Evolutionary conservation across 2,888 invertebrate genomes (phyloP).

Genomic region (Bimastos eiseni): DNA sequence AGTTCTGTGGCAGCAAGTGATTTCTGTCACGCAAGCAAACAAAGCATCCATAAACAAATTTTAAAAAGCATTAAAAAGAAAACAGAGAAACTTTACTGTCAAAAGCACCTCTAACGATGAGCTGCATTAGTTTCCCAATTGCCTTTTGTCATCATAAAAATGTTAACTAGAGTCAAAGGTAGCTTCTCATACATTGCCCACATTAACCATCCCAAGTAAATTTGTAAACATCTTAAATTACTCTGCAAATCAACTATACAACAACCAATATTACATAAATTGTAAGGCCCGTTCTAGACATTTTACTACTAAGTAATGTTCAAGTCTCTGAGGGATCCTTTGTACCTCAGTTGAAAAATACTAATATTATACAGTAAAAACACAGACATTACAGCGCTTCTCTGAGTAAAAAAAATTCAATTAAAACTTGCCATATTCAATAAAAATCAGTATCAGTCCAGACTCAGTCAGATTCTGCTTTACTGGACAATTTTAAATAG

Average conservation of each 20-base stretch:
- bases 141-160: no score
- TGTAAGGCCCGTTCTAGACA: no score
- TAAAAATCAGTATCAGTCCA: not conserved
- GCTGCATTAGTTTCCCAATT: no score
- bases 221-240: not conserved
- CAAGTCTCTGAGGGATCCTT: no score
- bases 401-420: not conserved
- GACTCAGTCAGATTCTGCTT: not conserved
- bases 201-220: not conserved
- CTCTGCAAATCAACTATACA: not conserved
- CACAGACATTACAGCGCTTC: not conserved
- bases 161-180: not conserved
- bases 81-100: not conserved
- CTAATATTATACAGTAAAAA: no score
- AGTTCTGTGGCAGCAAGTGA: constrained; percentile 61
- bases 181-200: not conserved
- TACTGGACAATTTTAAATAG: not conserved
- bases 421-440: not conserved
- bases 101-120: not conserved
- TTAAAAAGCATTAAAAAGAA: not conserved
- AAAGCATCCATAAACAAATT: not conserved
- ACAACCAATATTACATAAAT: no score
- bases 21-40: constrained; percentile 52
- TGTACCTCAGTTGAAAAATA: no score
- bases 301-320: no score